phyloP scores from a whole-genome alignment of 2,888 invertebrate genomes.

The Xanthia icteritia region DNA sequence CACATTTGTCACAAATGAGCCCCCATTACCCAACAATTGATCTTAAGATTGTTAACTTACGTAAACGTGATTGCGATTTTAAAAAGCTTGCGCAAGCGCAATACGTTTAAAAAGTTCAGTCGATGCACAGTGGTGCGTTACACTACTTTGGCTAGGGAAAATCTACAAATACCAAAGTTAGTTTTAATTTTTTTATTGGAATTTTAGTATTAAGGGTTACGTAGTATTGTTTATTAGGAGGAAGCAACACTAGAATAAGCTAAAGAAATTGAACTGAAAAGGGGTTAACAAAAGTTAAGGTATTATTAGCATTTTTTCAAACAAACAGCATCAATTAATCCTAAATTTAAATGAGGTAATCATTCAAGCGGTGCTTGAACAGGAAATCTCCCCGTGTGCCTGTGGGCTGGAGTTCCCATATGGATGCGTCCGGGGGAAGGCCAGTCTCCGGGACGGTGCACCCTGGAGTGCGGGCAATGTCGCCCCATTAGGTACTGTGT shows the following conservation, averaged over 20 bases:
- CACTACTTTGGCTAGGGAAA: not conserved
- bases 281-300: not conserved
- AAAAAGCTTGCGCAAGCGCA: conserved; percentile 61
- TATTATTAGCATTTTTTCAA: not conserved
- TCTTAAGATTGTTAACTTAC: conserved; percentile 49
- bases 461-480: too few relatives aligned
- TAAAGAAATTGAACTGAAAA: not conserved
- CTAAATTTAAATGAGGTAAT: too few relatives aligned
- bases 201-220: not conserved
- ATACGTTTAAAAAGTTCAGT: conserved; percentile 68
- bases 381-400: too few relatives aligned
- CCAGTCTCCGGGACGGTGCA: too few relatives aligned
- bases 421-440: too few relatives aligned
- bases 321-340: not conserved
- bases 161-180: not conserved
- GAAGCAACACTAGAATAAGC: not conserved
- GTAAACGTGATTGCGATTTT: conserved; percentile 55
- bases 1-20: conserved; percentile 43
- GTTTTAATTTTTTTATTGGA: too few relatives aligned
- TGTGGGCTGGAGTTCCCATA: too few relatives aligned
- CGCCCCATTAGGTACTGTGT: too few relatives aligned
- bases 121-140: conserved; percentile 36
- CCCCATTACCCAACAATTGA: conserved; percentile 50
- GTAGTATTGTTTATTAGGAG: not conserved
- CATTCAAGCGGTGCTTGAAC: too few relatives aligned